Evolutionary conservation across 2,797 vertebrate genomes (phyloP).

Genomic region (Spinibarbus caldwelli): DNA sequence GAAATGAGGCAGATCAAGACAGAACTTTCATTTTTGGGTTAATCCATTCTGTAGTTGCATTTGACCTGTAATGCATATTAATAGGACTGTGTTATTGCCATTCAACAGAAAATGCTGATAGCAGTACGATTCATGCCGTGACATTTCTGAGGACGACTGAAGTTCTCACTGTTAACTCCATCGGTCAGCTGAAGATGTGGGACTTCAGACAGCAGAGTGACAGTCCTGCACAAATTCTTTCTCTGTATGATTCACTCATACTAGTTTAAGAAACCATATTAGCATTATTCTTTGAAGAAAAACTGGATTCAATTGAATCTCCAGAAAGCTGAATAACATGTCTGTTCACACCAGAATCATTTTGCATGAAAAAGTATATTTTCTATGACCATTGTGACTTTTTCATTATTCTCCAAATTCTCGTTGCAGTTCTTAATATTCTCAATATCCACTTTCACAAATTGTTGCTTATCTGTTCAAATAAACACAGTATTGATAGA

Average conservation of each 20-base stretch:
- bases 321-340: background rate
- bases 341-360: background rate
- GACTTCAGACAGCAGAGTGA: conserved; percentile 92
- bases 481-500: background rate
- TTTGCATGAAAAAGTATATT: background rate
- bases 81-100: background rate
- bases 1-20: background rate
- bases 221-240: conserved; percentile 90
- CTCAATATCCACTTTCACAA: background rate
- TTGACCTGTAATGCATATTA: background rate
- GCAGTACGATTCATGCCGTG: conserved; percentile 94
- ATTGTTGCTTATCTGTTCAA: background rate
- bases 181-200: conserved; percentile 97
- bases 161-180: conserved; percentile 96
- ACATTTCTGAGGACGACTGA: conserved; percentile 93
- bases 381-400: background rate
- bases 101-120: conserved; percentile 81
- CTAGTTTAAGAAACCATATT: background rate
- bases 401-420: background rate
- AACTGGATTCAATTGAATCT: background rate
- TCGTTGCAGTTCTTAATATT: background rate
- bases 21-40: background rate
- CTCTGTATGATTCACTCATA: conserved; percentile 75
- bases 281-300: too few relatives aligned
- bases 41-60: background rate